Evolutionary conservation across 2,113 vertebrate species (phyloP), one percentile per base, ranked within the genome.

Genomic region (Manacus vitellinus): DNA sequence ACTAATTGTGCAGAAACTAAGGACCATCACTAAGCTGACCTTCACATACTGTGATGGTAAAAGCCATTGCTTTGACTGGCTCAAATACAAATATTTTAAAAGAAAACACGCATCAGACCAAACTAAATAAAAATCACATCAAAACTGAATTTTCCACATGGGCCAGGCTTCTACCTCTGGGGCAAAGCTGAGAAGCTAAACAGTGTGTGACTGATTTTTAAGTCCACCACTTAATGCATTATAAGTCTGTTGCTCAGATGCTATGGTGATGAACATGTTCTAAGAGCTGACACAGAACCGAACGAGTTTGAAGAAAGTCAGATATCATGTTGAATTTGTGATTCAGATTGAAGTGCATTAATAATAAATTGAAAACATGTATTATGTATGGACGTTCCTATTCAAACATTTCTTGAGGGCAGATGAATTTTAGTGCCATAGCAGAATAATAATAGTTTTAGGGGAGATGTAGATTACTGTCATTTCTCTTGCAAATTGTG

Each of bases 301-400:
- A 92, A 86, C 2, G 46, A 80, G 43, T 51, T 74, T 72, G 89
- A 96, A 95, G 86, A 92, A 85, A 85, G 22, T 72, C 78, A 96
- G 91, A 82, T 94, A 83, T 96, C 94, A 85, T 76, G 84, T 94
- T 94, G 91, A 96, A 96, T 95, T 95, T 95, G 87, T 0, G 74
- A 88, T 91, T 96, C 95, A 95, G 92, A 96, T 91, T 95, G 87
- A 96, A 95, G 58, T 66, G 58, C 82, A 93, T 96, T 95, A 96
- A 96, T 95, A 96, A 95, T 96, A 88, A 91, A 97, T 93, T 79
- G 54, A 68, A 96, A 58, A 80, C 88, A 96, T 96, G 94, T 85
- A 96, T 97, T 97, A 96, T 97, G 96, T 81, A 96, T 96, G 67
- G 71, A 90, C 18, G 46, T 62, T 94, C 81, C 75, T 88, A 92